Evolutionary conservation across 2,888 invertebrate species (phyloP), one percentile per base, ranked within the genome.

Genomic region (Cepaea hortensis): DNA sequence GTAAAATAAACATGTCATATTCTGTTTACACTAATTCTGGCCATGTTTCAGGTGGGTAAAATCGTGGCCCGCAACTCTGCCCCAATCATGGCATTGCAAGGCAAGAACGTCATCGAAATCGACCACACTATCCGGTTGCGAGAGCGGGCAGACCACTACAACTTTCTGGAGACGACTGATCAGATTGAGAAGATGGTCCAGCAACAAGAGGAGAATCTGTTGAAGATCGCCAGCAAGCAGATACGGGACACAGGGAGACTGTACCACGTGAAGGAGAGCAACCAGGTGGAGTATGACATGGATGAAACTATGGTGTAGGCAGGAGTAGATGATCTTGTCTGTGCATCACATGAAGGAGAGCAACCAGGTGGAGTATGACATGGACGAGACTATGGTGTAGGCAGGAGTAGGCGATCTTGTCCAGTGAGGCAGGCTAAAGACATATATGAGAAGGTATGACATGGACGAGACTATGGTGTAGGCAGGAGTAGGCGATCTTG

Each of bases 51-150:
- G 89, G 92, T 93, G 9, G 93, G 93, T 9, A 93, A 92, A 85
- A 90, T 93, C 23, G 90, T 93, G 62, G 93, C 93, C 7, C 89
- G 90, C 82, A 91, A 91, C 82, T 90, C 90, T 0, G 91, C 92
- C 4, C 92, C 92, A 3, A 87, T 92, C 50, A 91, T 91, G 88
- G 90, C 91, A n/a, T 86, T 93, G 50, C 91, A 91, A 84, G 93
- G 93, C 3, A 93, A 93, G 89, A 93, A 92, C 84, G 91, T 93
- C 46, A 91, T 93, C 61, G 93, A 93, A 88, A 90, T 93, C 35
- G 93, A 93, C 86, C 93, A 93, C 88, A 91, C 90, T 35, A 91
- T 93, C 50, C 86, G 90, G 62, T 88, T 93, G 11, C 85, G 90
- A 61, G 91, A 93, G 87, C 87, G 91, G 35, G 93, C 92, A 0